phyloP scores from a whole-genome alignment of 2,113 vertebrate species.

The Nibea coibor region DNA sequence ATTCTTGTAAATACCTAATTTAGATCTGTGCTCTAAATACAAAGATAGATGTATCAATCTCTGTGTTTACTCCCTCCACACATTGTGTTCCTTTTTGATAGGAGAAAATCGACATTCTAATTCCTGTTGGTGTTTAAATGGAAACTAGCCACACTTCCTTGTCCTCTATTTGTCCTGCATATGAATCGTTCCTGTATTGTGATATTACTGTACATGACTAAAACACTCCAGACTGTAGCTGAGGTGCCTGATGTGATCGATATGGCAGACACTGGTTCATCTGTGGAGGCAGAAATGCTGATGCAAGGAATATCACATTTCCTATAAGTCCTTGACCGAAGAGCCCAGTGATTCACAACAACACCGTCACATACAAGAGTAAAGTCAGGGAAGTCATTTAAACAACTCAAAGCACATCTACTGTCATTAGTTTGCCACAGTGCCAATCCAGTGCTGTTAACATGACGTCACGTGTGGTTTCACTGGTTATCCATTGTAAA shows the following conservation, averaged over 20 bases:
- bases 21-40: not conserved
- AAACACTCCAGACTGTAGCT: not conserved
- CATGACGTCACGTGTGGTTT: not conserved
- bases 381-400: not conserved
- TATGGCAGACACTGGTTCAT: not conserved
- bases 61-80: not conserved
- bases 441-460: not conserved
- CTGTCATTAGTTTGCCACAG: not conserved
- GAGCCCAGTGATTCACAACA: not conserved
- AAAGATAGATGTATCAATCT: no score
- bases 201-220: not conserved
- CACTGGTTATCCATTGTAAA: no score
- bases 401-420: not conserved
- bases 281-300: conserved; percentile 8
- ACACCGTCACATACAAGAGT: not conserved
- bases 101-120: not conserved
- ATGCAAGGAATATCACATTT: not conserved
- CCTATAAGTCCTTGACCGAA: conserved; percentile 9
- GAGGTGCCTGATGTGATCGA: not conserved
- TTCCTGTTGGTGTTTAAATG: not conserved
- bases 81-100: not conserved
- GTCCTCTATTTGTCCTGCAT: not conserved
- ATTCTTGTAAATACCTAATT: not conserved
- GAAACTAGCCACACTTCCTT: not conserved
- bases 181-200: not conserved